These are phyloP conservation scores for Tachycineta bicolor DNA, from an alignment of 2,113 vertebrate species.

Conservation along the genomic window DNA sequence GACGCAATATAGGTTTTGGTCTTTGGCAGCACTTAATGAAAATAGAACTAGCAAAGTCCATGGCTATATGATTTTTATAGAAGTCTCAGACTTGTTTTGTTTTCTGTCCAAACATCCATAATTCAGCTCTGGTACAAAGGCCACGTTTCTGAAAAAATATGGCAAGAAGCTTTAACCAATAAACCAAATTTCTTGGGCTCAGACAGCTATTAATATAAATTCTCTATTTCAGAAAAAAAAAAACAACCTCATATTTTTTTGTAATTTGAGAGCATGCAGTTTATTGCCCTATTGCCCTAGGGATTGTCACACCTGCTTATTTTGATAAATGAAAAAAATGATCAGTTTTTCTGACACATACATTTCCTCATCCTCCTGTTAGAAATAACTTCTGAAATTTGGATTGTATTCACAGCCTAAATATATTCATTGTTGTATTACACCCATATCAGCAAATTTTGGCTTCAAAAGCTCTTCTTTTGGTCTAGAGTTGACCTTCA, in stretches of 20 bases:
- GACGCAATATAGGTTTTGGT: too few species aligned
- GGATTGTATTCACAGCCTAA: background rate
- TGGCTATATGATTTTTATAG: background rate
- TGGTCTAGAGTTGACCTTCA: background rate
- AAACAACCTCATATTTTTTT: background rate
- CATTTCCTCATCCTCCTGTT: background rate
- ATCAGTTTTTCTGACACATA: background rate
- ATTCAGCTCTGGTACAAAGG: background rate
- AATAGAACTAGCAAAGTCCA: rapidly evolving
- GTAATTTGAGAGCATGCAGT: background rate
- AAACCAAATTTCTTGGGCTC: rapidly evolving
- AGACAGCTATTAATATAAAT: background rate
- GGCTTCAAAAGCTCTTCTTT: background rate
- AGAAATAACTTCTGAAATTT: background rate
- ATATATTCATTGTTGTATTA: too few species aligned
- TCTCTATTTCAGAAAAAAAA: background rate
- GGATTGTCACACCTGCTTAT: background rate
- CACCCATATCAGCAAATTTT: background rate
- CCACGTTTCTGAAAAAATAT: background rate
- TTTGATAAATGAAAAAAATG: background rate
- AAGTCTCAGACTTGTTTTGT: background rate
- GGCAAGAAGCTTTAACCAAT: background rate
- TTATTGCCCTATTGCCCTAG: background rate
- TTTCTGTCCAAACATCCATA: background rate
- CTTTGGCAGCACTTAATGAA: background rate